Percentiles rank a stretch among this genome's conserved stretches.
Conservation (phyloP, 1,140 invertebrate genomes). For the Neuroterus valhalla region DNA sequence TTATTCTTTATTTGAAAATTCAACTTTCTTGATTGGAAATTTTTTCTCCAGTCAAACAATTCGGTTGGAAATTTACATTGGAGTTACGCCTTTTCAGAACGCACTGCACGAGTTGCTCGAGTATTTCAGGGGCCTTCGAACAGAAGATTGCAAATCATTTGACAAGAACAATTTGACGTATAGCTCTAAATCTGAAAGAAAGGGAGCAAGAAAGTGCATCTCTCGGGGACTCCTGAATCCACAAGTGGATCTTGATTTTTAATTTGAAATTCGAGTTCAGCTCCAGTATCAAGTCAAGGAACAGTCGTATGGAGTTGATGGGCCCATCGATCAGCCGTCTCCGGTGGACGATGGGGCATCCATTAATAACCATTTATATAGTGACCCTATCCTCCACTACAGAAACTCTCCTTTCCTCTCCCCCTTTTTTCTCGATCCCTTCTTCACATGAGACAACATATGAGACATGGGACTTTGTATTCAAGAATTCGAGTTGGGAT, state of each 20-base stretch:
- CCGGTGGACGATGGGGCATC: slow-evolving; percentile 33
- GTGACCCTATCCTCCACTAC: slow-evolving; percentile 5
- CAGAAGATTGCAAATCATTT: too few species aligned
- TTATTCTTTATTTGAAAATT: too few species aligned
- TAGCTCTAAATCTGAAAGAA: neutral
- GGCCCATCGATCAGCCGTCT: slow-evolving; percentile 36
- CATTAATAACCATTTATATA: slow-evolving; percentile 39
- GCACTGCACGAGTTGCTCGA: too few species aligned
- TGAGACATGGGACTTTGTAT: neutral
- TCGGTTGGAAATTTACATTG: too few species aligned
- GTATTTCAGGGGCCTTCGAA: too few species aligned
- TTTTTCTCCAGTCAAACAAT: too few species aligned
- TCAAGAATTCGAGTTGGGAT: neutral
- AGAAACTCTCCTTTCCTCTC: slow-evolving; percentile 32
- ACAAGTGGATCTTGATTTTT: slow-evolving; percentile 11
- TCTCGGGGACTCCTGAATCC: neutral
- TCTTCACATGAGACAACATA: neutral
- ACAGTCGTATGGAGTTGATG: slow-evolving; percentile 29
- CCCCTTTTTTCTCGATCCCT: slow-evolving; percentile 31
- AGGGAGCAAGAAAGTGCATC: neutral
- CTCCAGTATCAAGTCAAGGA: neutral
- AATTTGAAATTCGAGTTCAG: slow-evolving; percentile 10
- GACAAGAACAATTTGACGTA: too few species aligned
- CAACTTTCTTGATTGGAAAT: too few species aligned
- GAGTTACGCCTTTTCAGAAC: too few species aligned